Conservation (phyloP, 2,888 invertebrate species). For the Eilema caniola region DNA sequence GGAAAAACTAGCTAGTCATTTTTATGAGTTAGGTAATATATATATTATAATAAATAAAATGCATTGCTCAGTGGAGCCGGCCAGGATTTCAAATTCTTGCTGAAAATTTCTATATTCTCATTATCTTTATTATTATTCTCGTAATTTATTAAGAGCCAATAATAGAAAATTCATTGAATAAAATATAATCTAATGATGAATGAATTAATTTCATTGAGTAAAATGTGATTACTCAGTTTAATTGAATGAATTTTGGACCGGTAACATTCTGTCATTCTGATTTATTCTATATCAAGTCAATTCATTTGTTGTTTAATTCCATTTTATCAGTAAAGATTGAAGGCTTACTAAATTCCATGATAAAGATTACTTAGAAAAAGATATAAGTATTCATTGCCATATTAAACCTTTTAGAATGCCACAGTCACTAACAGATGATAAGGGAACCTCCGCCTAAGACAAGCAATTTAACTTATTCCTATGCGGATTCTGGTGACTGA, state of each 20-base stretch:
- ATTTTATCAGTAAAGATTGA: neutral
- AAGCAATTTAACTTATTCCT: neutral
- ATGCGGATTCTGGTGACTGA: too few relatives aligned
- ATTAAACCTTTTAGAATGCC: neutral
- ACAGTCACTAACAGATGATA: conserved; percentile 1
- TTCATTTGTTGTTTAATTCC: neutral
- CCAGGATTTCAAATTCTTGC: neutral
- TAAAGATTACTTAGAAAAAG: conserved; percentile 1
- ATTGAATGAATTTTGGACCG: neutral
- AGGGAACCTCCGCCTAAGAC: neutral
- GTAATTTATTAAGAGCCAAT: too few relatives aligned
- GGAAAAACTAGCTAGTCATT: neutral
- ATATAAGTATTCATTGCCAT: neutral
- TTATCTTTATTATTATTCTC: neutral
- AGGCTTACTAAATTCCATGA: neutral
- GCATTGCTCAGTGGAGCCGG: neutral
- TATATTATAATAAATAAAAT: neutral
- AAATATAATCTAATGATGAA: too few relatives aligned
- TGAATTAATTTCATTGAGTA: neutral
- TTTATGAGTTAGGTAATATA: neutral
- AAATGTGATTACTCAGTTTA: too few relatives aligned
- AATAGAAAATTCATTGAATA: too few relatives aligned
- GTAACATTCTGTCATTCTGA: neutral
- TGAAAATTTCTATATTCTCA: neutral
- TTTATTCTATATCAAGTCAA: neutral